A percentile compares a stretch with the other conserved stretches of the same genome.
Conservation (phyloP, 2,797 vertebrate genomes). For the Merluccius polli region DNA sequence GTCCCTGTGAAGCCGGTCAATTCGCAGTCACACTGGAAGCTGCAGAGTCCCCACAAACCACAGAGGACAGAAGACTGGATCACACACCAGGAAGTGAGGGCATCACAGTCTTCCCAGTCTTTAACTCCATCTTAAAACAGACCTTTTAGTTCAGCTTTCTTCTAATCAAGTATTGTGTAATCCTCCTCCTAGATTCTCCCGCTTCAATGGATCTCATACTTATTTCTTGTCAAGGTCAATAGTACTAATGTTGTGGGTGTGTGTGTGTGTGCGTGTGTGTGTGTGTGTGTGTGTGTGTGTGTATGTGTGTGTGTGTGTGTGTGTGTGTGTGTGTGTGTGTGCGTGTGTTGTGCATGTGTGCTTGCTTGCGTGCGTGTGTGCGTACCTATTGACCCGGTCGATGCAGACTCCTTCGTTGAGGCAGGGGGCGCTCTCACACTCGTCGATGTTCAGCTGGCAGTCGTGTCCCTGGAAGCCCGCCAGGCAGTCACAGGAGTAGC, state of each 20-base stretch:
- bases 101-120: no score
- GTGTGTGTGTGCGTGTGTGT: background rate
- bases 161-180: no score
- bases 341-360: slow-evolving; percentile 3
- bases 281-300: slow-evolving; percentile 2
- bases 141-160: no score
- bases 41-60: slow-evolving; percentile 43
- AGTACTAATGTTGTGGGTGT: background rate
- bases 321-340: background rate
- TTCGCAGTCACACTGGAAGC: slow-evolving; percentile 84
- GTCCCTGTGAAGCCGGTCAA: slow-evolving; percentile 82
- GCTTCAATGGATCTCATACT: no score
- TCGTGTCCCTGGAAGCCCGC: slow-evolving; percentile 77
- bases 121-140: no score
- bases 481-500: slow-evolving; percentile 81
- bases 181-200: no score
- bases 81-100: background rate
- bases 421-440: slow-evolving; percentile 86
- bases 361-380: background rate
- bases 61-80: background rate
- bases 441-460: slow-evolving; percentile 86
- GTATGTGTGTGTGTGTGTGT: slow-evolving; percentile 6
- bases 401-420: slow-evolving; percentile 75
- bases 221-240: no score
- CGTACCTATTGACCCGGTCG: slow-evolving; percentile 82